phyloP scores from a whole-genome alignment of 2,888 invertebrate species.

The Meganola albula region DNA sequence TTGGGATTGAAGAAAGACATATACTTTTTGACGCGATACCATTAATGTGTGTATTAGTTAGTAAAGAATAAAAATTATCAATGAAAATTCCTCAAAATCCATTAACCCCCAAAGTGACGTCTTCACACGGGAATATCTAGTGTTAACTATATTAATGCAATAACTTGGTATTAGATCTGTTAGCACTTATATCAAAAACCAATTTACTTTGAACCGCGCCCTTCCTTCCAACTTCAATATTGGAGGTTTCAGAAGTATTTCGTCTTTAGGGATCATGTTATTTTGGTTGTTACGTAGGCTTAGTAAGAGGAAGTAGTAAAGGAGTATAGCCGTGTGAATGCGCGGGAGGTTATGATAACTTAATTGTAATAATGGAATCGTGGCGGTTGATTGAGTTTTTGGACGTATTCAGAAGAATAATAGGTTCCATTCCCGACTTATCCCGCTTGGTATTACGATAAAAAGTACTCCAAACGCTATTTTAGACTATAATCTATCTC shows the following conservation, averaged over 20 bases:
- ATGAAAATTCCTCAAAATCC: conserved; percentile 27
- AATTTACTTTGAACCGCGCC: conserved; percentile 14
- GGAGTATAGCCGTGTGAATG: conserved; percentile 33
- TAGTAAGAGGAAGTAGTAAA: conserved; percentile 33
- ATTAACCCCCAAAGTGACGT: conserved; percentile 27
- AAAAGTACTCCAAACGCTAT: too few relatives aligned
- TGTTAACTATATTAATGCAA: conserved; percentile 66
- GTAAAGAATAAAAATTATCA: too few relatives aligned
- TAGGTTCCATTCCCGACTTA: too few relatives aligned
- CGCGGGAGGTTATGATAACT: conserved; percentile 25
- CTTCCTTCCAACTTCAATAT: background rate
- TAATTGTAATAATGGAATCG: conserved; percentile 34
- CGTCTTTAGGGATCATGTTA: conserved; percentile 16
- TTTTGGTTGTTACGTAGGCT: conserved; percentile 22
- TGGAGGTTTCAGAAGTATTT: background rate
- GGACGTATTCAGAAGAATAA: background rate
- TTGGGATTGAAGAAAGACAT: too few relatives aligned
- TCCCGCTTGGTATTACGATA: too few relatives aligned
- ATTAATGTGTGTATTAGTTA: too few relatives aligned
- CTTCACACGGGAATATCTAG: conserved; percentile 65
- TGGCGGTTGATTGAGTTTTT: conserved; percentile 20
- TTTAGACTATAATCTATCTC: too few relatives aligned
- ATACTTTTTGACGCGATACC: too few relatives aligned
- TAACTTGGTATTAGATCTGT: conserved; percentile 42
- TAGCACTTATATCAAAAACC: conserved; percentile 39